phyloP scores from a whole-genome alignment of 2,113 vertebrate genomes.

The Pseudolaguvia tuberculata region DNA sequence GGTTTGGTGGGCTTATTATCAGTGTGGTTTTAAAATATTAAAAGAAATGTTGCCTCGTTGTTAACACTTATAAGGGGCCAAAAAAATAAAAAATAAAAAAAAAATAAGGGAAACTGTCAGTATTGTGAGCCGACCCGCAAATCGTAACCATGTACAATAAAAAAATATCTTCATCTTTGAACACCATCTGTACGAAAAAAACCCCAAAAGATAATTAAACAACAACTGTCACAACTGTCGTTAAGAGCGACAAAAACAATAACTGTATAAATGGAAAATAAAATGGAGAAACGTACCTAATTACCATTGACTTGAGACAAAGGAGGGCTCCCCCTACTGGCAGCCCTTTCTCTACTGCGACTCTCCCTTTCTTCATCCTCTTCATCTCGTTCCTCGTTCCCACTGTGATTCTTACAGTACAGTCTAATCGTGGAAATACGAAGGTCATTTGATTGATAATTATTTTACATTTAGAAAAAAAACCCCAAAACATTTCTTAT shows the following conservation, averaged over 20 bases:
- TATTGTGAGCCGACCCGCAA: slow-evolving; percentile 49
- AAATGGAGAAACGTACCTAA: slow-evolving; percentile 74
- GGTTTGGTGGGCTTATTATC: slow-evolving; percentile 14
- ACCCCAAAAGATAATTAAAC: neutral
- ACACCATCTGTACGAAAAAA: slow-evolving; percentile 51
- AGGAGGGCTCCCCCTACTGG: slow-evolving; percentile 73
- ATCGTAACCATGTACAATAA: slow-evolving; percentile 55
- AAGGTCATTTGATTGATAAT: no score
- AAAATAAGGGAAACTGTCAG: neutral
- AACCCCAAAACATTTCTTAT: no score
- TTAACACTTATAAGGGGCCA: slow-evolving; percentile 24
- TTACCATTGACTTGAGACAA: slow-evolving; percentile 90
- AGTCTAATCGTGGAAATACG: slow-evolving; percentile 70
- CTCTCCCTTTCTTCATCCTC: slow-evolving; percentile 97
- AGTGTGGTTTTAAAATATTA: slow-evolving; percentile 30
- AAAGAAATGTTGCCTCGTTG: neutral
- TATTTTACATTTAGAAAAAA: no score
- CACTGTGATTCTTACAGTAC: slow-evolving; percentile 99
- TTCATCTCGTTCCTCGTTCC: slow-evolving; percentile 96
- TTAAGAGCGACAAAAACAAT: neutral
- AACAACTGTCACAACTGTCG: no score
- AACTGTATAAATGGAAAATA: no score
- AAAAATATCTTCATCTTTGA: slow-evolving; percentile 58
- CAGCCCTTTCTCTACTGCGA: slow-evolving; percentile 86
- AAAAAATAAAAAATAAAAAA: slow-evolving; percentile 40